A percentile compares a stretch with the other conserved stretches of the same genome.
phyloP scores from a whole-genome alignment of 2,888 invertebrate species.

The Hyalella azteca region DNA sequence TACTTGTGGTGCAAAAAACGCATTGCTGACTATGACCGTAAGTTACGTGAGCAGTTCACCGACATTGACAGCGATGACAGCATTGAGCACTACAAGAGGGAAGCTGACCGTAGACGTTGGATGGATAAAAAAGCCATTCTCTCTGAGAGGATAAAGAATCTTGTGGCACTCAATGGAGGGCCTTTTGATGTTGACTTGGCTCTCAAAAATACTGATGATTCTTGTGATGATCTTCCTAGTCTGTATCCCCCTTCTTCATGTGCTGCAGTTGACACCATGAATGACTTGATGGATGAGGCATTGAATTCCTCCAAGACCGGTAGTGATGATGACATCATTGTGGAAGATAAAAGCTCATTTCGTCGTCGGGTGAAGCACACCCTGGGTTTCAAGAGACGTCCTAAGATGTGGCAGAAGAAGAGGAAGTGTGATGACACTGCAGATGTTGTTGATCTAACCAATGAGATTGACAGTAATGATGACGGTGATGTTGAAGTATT shows the following conservation, averaged over 20 bases:
- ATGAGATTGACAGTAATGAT: constrained; percentile 19
- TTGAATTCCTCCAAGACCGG: background rate
- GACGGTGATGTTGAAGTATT: constrained; percentile 21
- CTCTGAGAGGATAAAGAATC: background rate
- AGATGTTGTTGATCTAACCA: constrained; percentile 22
- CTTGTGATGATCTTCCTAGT: background rate
- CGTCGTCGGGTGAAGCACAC: background rate
- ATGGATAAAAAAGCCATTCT: constrained; percentile 8
- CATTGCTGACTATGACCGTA: constrained; percentile 7
- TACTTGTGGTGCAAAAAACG: constrained; percentile 11
- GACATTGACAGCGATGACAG: background rate
- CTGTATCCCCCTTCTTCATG: background rate
- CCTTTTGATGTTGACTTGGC: background rate
- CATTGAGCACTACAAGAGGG: background rate
- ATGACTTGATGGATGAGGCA: background rate
- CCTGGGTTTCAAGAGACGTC: background rate
- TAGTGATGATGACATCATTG: constrained; percentile 14
- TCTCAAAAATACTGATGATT: background rate
- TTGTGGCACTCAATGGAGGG: background rate
- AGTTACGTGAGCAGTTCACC: background rate
- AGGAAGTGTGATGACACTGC: background rate
- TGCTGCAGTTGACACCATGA: background rate
- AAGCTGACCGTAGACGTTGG: constrained; percentile 21
- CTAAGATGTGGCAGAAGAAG: background rate
- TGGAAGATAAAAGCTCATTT: background rate